Percentiles rank a stretch among this genome's conserved stretches.
These are phyloP conservation scores for Oryzias javanicus DNA, from an alignment of 2,113 vertebrate genomes.

Conservation along the genomic window DNA sequence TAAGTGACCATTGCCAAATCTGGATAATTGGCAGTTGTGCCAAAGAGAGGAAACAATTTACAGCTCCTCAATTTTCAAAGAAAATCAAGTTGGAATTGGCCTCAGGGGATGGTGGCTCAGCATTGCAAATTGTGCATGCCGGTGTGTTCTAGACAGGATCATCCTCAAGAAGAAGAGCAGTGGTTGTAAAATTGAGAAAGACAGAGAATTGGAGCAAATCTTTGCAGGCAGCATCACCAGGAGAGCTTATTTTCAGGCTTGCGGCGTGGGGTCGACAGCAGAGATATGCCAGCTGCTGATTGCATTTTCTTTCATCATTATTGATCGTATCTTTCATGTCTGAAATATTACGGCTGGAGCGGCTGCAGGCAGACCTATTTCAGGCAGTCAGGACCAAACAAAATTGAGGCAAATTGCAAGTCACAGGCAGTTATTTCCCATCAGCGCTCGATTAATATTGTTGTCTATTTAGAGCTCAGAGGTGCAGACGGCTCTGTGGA, in stretches of 20 bases:
- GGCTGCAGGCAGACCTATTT: slow-evolving; percentile 23
- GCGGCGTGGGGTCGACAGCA: neutral
- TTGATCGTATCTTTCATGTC: slow-evolving; percentile 25
- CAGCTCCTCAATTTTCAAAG: slow-evolving; percentile 48
- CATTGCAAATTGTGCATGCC: slow-evolving; percentile 17
- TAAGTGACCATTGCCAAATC: slow-evolving; percentile 41
- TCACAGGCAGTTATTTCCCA: slow-evolving; percentile 42
- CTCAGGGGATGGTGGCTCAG: slow-evolving; percentile 40
- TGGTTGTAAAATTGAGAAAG: slow-evolving; percentile 14
- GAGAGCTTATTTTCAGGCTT: slow-evolving; percentile 6
- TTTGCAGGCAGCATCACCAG: slow-evolving; percentile 12
- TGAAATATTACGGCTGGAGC: slow-evolving; percentile 21
- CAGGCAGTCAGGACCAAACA: slow-evolving; percentile 29
- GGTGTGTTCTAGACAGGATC: slow-evolving; percentile 35
- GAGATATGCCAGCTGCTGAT: slow-evolving; percentile 9
- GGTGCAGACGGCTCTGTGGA: slow-evolving; percentile 6
- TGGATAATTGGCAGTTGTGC: slow-evolving; percentile 50
- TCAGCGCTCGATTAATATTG: slow-evolving; percentile 34
- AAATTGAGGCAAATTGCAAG: slow-evolving; percentile 28
- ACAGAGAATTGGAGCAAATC: slow-evolving; percentile 14
- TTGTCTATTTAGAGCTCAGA: slow-evolving; percentile 26
- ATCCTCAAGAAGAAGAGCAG: slow-evolving; percentile 18
- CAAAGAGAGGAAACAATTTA: slow-evolving; percentile 49
- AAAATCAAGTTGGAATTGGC: slow-evolving; percentile 52
- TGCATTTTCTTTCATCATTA: slow-evolving; percentile 23